These are phyloP conservation scores for Cerceris ruficornis DNA, from an alignment of 2,888 invertebrate genomes.

Conservation along the genomic window DNA sequence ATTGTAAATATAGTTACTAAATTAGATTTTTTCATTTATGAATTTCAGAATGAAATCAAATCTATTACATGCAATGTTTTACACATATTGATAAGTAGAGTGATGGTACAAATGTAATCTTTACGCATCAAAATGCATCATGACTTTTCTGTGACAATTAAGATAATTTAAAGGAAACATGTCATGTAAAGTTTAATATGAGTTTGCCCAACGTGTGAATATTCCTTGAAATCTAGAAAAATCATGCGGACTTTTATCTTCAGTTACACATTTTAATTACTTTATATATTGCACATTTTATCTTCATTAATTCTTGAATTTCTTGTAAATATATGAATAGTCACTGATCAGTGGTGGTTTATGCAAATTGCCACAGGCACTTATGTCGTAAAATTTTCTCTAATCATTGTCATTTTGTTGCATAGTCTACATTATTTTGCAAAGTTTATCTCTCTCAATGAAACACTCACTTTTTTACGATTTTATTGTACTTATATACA, in stretches of 20 bases:
- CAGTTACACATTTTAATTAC: conserved; percentile 37
- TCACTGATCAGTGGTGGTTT: conserved; percentile 46
- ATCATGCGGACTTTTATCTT: conserved; percentile 43
- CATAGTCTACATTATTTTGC: conserved; percentile 43
- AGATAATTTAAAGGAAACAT: conserved; percentile 30
- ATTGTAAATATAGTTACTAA: conserved; percentile 48
- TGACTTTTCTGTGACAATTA: conserved; percentile 30
- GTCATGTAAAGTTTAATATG: conserved; percentile 30
- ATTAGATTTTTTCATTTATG: conserved; percentile 42
- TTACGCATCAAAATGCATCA: conserved; percentile 46
- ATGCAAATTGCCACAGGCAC: conserved; percentile 66
- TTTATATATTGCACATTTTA: conserved; percentile 51
- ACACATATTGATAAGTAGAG: conserved; percentile 32
- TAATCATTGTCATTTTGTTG: conserved; percentile 57
- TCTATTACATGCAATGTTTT: conserved; percentile 35
- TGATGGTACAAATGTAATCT: conserved; percentile 36
- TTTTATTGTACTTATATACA: conserved; percentile 42
- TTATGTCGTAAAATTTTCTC: conserved; percentile 60
- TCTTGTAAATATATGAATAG: conserved; percentile 40
- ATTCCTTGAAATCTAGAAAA: conserved; percentile 40
- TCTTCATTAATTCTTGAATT: conserved; percentile 31
- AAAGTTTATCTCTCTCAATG: conserved; percentile 39
- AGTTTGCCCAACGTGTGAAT: conserved; percentile 21
- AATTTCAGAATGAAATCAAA: conserved; percentile 46
- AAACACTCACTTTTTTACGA: conserved; percentile 38